phyloP scores from a whole-genome alignment of 2,888 invertebrate species.

The Strigamia crassipes region DNA sequence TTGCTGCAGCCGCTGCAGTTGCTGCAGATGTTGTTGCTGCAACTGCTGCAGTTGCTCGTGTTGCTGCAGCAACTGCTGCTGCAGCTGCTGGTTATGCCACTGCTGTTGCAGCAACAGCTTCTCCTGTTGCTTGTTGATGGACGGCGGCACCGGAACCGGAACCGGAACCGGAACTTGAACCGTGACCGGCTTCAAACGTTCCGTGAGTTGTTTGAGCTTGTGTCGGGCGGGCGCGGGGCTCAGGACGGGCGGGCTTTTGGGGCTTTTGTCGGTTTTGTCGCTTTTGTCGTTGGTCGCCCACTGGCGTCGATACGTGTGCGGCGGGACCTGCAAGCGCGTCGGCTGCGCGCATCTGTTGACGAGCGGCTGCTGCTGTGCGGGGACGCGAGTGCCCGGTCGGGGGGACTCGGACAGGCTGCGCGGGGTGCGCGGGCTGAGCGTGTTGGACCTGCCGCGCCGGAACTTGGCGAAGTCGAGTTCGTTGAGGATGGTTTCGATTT shows the following conservation, averaged over 20 bases:
- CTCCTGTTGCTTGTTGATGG: constrained; percentile 39
- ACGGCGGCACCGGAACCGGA: constrained; percentile 43
- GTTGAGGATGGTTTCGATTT: constrained; percentile 51
- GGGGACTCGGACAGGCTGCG: constrained; percentile 35
- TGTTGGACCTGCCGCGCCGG: constrained; percentile 48
- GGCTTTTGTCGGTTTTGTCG: no score
- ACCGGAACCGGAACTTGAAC: background rate
- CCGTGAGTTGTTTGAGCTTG: constrained; percentile 72
- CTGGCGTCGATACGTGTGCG: background rate
- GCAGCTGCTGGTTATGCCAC: constrained; percentile 33
- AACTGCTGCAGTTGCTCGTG: constrained; percentile 42
- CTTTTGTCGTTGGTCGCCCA: background rate
- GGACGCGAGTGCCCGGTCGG: constrained; percentile 3
- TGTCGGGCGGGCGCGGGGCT: constrained; percentile 43
- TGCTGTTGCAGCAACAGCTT: background rate
- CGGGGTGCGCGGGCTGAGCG: background rate
- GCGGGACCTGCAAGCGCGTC: constrained; percentile 17
- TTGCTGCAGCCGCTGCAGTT: constrained; percentile 17
- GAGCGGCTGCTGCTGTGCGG: background rate
- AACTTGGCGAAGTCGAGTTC: constrained; percentile 52
- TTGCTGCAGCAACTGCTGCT: constrained; percentile 41
- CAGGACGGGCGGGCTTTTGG: background rate
- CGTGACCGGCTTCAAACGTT: constrained; percentile 69
- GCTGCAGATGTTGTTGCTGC: constrained; percentile 38
- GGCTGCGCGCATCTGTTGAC: background rate